Evolutionary conservation across 2,888 invertebrate genomes (phyloP).

Genomic region (Diadromus collaris): DNA sequence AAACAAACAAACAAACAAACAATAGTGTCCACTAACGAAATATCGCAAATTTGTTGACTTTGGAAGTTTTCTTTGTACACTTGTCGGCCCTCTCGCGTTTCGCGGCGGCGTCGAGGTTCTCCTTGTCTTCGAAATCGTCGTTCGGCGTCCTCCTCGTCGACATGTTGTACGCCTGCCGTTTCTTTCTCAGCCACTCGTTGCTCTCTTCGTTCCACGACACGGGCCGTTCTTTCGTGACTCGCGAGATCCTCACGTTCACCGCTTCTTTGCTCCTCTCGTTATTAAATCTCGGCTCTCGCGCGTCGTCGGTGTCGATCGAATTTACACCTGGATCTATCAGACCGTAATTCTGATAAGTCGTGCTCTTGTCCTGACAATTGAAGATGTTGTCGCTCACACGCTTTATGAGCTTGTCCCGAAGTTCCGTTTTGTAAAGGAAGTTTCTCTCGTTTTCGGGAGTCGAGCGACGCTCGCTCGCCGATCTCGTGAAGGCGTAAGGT

Average conservation of each 20-base stretch:
- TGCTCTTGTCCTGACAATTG: constrained; percentile 69
- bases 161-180: constrained; percentile 73
- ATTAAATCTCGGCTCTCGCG: constrained; percentile 68
- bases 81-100: constrained; percentile 62
- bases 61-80: constrained; percentile 64
- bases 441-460: constrained; percentile 29
- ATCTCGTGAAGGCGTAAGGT: constrained; percentile 73
- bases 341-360: constrained; percentile 76
- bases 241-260: constrained; percentile 24
- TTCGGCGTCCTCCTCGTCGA: constrained; percentile 64
- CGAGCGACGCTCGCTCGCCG: constrained; percentile 71
- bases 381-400: constrained; percentile 74
- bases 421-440: constrained; percentile 28
- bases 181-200: constrained; percentile 75
- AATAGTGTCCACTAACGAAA: constrained; percentile 68
- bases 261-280: constrained; percentile 60
- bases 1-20: too few species aligned
- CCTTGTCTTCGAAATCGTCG: constrained; percentile 70
- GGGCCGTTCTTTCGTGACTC: constrained; percentile 70
- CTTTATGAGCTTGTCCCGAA: constrained; percentile 67
- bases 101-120: constrained; percentile 64
- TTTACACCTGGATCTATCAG: constrained; percentile 68
- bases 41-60: constrained; percentile 73
- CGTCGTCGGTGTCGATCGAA: constrained; percentile 20
- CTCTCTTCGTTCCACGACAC: constrained; percentile 76